Conservation (phyloP, 2,888 invertebrate species). For the Aelia acuminata region DNA sequence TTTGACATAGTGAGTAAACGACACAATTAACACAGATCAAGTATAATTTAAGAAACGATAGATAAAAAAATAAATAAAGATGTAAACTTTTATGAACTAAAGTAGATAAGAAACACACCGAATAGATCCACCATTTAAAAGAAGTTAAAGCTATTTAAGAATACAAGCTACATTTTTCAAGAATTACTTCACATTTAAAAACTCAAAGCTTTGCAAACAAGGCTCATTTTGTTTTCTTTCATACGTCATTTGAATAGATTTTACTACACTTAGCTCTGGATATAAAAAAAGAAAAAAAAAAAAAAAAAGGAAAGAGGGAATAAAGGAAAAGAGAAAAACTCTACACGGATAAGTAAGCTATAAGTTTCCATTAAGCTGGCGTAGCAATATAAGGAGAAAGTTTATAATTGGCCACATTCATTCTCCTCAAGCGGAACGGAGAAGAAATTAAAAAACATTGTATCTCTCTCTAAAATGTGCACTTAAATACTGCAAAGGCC, state of each 20-base stretch:
- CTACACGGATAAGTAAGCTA: conserved; percentile 36
- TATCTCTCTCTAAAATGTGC: conserved; percentile 44
- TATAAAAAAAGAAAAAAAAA: no score
- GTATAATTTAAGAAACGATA: no score
- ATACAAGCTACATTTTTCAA: neutral
- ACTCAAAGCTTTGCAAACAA: neutral
- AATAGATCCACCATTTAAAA: neutral
- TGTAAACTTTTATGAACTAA: neutral
- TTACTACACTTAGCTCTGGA: conserved; percentile 6
- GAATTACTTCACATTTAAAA: neutral
- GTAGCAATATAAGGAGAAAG: conserved; percentile 44
- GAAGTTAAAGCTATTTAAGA: neutral
- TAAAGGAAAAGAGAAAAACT: conserved; percentile 28
- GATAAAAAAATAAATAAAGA: no score
- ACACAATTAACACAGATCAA: no score
- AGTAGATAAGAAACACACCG: neutral
- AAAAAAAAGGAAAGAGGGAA: neutral
- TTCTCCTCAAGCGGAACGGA: conserved; percentile 22
- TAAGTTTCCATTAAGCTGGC: conserved; percentile 34
- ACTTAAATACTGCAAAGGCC: neutral
- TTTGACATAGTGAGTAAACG: no score
- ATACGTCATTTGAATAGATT: neutral
- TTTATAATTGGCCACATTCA: conserved; percentile 38
- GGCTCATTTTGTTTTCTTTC: conserved; percentile 10
- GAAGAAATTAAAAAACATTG: conserved; percentile 39